Evolutionary conservation across 92 coral and sea anemone species (phyloP), one percentile per base, ranked within the genome.

Genomic region (Zoanthus sansibaricus): DNA sequence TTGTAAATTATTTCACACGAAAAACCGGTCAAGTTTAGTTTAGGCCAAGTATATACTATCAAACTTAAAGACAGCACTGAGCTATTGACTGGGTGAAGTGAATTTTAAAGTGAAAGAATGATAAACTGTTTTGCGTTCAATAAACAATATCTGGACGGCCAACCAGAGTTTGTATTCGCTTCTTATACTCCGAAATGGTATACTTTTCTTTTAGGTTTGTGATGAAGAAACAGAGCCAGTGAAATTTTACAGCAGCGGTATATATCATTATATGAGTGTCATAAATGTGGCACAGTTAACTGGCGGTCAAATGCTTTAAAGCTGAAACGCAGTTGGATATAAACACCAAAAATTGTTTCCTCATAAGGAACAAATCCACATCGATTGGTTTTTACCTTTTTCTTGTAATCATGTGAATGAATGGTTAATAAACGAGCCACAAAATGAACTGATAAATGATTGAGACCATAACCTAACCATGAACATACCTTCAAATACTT

Each of bases 401-500:
- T 25, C 74, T 30, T 69, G 31, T 9, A 9, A 11, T 20, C 11
- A 30, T 25, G 30, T 69, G 18, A 69, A 10, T 25, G 1, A 69
- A 31, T 1, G 17, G 33, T 69, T 69, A 25, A 25, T 11, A 33
- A 69, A 69, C 10, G 4, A 31, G 15, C 15, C 31, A 69, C 6
- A 33, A 69, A 69, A 21, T 69, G 74, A 69, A 31, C 45, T 16
- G 46, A 9, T 31, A 69, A 69, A 30, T 69, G 6, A 33, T 6
- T 2, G 74, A 31, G 31, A 30, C 33, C 15, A 69, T 67, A 69
- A 69, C 6, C 11, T 30, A 20, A 18, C 18, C 47, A 44, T 18
- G 37, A 62, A 79, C 85, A 80, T 80, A 80, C 85, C 85, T 80
- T 46, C 16, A 64, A 70, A 62, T 13, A 64, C 25, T 66, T 49